Evolutionary conservation across 2,888 invertebrate genomes (phyloP).

Genomic region (Sericinus montela): DNA sequence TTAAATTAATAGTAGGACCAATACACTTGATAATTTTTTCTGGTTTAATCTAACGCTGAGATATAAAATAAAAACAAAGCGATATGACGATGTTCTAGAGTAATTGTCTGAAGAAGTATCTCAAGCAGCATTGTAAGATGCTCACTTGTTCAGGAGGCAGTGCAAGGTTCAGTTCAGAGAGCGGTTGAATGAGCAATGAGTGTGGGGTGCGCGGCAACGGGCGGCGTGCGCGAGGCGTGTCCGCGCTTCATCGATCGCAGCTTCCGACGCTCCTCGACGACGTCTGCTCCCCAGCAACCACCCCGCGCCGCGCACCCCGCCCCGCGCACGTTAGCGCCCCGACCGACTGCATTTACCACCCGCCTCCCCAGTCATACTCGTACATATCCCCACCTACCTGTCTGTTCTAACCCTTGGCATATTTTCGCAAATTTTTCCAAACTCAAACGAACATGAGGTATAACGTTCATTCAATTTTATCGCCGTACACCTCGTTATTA

Average conservation of each 20-base stretch:
- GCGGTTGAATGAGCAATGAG: slow-evolving; percentile 63
- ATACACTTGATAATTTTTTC: no score
- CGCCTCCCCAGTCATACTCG: slow-evolving; percentile 51
- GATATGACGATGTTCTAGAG: no score
- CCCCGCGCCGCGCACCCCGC: slow-evolving; percentile 30
- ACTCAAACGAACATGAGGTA: neutral
- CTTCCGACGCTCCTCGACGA: slow-evolving; percentile 76
- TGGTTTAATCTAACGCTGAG: no score
- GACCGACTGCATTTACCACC: slow-evolving; percentile 78
- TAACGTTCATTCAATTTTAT: slow-evolving; percentile 29
- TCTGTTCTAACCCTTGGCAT: slow-evolving; percentile 38
- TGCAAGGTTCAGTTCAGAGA: slow-evolving; percentile 28
- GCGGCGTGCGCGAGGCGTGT: slow-evolving; percentile 68
- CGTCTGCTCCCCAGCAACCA: slow-evolving; percentile 55
- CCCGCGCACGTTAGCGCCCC: slow-evolving; percentile 74
- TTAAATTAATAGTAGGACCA: no score
- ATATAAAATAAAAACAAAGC: no score
- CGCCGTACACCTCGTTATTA: slow-evolving; percentile 43
- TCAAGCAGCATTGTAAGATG: neutral
- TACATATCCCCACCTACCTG: slow-evolving; percentile 55
- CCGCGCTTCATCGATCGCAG: slow-evolving; percentile 79
- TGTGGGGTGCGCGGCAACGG: slow-evolving; percentile 39
- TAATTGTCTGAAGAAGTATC: no score
- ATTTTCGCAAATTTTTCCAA: slow-evolving; percentile 37
- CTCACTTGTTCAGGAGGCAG: neutral